Conservation (phyloP, 2,888 invertebrate genomes). For the Lamellibrachia columna region DNA sequence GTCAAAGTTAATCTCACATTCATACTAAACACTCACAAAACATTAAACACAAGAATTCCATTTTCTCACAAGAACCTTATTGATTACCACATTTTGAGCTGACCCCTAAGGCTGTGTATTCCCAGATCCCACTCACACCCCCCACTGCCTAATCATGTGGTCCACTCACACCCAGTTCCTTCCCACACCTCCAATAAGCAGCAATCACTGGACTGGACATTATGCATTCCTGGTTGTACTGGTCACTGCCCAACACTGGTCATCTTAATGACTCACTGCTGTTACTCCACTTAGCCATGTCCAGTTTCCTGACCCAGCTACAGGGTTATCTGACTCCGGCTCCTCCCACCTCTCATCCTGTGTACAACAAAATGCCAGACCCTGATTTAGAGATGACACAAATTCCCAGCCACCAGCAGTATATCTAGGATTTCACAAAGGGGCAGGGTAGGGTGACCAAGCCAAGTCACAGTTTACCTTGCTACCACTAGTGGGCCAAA, state of each 20-base stretch:
- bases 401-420: not conserved
- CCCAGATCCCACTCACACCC: constrained; percentile 1
- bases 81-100: not conserved
- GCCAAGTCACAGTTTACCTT: too few relatives aligned
- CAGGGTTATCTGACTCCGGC: not conserved
- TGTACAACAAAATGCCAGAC: not conserved
- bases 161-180: not conserved
- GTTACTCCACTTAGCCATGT: not conserved
- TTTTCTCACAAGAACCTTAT: not conserved
- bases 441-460: not conserved
- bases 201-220: not conserved
- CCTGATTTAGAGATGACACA: not conserved
- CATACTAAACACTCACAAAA: not conserved
- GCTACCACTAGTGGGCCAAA: too few relatives aligned
- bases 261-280: not conserved
- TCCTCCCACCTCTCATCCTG: not conserved
- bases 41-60: not conserved
- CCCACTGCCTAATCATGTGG: not conserved
- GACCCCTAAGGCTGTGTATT: not conserved
- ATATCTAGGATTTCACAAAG: not conserved
- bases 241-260: not conserved
- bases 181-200: not conserved
- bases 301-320: not conserved
- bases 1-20: not conserved
- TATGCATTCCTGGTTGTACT: constrained; percentile 2